Evolutionary conservation across 2,113 vertebrate species (phyloP).

Genomic region (Trichomycterus rosablanca): DNA sequence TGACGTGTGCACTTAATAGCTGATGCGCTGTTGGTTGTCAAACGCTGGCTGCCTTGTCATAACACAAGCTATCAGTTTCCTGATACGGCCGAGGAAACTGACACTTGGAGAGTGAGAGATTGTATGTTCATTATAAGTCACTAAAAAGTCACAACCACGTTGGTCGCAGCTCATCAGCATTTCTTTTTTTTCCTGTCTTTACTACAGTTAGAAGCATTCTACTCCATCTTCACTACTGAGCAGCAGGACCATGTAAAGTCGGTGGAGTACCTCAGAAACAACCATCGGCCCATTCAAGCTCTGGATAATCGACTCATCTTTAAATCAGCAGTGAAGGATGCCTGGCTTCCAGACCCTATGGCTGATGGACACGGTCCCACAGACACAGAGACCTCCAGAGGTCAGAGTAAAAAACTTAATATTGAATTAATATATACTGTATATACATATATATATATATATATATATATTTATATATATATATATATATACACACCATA

Average conservation of each 20-base stretch:
- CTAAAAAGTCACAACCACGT: too few species aligned
- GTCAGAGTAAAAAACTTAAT: conserved; percentile 57
- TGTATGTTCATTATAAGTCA: background rate
- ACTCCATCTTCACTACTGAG: conserved; percentile 97
- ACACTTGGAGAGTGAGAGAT: background rate
- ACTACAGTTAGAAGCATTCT: conserved; percentile 91
- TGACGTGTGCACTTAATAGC: conserved; percentile 5
- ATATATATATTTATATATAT: too few species aligned
- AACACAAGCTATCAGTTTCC: conserved; percentile 5
- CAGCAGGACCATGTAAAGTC: conserved; percentile 98
- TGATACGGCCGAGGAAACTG: background rate
- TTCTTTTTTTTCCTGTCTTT: background rate
- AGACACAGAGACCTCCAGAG: conserved; percentile 88
- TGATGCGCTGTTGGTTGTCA: background rate
- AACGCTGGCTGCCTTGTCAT: conserved; percentile 8
- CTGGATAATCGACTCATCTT: conserved; percentile 80
- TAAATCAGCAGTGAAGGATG: conserved; percentile 88
- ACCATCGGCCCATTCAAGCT: conserved; percentile 85
- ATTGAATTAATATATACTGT: conserved; percentile 1
- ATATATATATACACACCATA: too few species aligned
- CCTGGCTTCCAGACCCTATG: conserved; percentile 82
- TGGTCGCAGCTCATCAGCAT: background rate
- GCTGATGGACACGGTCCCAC: conserved; percentile 76
- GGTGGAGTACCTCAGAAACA: conserved; percentile 94
- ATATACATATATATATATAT: too few species aligned